These are phyloP conservation scores for Eolophus roseicapilla DNA, from an alignment of 2,113 vertebrate genomes.

Conservation along the genomic window DNA sequence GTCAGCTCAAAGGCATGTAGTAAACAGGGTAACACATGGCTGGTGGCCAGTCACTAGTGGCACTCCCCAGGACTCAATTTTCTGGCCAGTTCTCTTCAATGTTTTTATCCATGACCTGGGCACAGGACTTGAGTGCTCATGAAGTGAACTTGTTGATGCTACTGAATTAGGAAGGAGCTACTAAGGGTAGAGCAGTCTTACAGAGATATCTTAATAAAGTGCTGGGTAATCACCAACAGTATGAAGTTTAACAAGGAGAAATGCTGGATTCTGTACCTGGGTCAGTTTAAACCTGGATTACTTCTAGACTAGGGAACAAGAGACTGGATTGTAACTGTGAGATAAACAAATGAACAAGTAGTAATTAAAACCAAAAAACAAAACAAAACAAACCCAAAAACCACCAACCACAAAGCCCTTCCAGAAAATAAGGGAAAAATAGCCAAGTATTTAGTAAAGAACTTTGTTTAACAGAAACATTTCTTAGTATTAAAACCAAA, in stretches of 20 bases:
- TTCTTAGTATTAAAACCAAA: background rate
- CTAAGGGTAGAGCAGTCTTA: background rate
- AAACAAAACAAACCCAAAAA: background rate
- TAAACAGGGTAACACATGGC: accelerated
- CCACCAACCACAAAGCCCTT: accelerated
- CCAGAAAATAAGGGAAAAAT: accelerated
- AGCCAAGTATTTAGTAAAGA: background rate
- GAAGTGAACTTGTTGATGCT: background rate
- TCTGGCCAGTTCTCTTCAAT: background rate
- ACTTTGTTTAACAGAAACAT: background rate
- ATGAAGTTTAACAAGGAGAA: background rate
- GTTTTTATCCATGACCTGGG: background rate
- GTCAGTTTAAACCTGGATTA: background rate
- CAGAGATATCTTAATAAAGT: background rate
- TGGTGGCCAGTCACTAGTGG: background rate
- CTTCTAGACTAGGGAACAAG: accelerated
- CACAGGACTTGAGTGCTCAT: background rate
- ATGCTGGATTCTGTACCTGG: background rate
- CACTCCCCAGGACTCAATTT: background rate
- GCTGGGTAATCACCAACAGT: background rate
- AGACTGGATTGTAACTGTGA: accelerated
- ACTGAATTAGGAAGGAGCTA: background rate
- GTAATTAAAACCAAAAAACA: background rate
- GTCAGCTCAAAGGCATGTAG: background rate
- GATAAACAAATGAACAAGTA: background rate